Conservation (phyloP, 2,113 vertebrate genomes). For the Paramisgurnus dabryanus region DNA sequence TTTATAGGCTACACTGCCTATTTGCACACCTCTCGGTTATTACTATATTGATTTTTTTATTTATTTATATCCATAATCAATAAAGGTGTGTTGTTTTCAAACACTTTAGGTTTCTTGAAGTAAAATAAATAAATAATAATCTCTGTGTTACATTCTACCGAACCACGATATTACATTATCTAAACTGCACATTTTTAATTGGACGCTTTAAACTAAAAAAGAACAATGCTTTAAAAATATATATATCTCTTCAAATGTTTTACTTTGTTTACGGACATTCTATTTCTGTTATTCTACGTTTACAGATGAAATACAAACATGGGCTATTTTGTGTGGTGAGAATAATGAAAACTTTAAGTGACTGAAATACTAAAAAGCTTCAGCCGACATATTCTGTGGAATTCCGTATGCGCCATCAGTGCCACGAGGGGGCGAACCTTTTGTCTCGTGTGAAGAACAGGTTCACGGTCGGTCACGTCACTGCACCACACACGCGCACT, state of each 20-base stretch:
- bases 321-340: background rate
- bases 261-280: no score
- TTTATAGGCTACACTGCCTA: background rate
- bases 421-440: slow-evolving; percentile 70
- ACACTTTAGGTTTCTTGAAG: no score
- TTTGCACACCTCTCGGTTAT: background rate
- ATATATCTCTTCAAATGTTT: no score
- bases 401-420: slow-evolving; percentile 26
- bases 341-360: background rate
- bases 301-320: background rate
- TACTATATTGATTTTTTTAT: background rate
- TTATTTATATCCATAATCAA: background rate
- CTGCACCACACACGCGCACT: background rate
- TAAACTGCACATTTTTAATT: no score
- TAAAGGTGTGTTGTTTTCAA: background rate
- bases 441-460: background rate
- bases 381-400: background rate
- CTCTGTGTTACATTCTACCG: no score
- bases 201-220: no score
- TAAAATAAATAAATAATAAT: no score
- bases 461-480: background rate
- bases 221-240: no score
- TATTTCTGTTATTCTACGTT: background rate
- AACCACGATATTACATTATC: no score
- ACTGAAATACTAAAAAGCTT: background rate